Evolutionary conservation across 2,888 invertebrate species (phyloP), one percentile per base, ranked within the genome.

Genomic region (Hetaerina titia): DNA sequence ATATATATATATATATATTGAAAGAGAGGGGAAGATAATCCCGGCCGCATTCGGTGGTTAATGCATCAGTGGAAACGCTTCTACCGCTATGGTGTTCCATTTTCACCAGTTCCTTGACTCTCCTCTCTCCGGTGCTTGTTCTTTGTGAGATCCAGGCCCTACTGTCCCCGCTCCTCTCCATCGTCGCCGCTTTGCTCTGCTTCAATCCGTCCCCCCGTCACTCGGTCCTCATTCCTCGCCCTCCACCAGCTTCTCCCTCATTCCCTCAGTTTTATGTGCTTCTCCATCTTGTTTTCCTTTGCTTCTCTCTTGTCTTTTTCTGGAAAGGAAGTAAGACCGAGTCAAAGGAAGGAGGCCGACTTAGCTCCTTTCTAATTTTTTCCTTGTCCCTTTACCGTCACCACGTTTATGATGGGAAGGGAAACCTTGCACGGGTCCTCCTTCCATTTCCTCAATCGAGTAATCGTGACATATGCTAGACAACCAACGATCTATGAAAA

Each of bases 51-150:
- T 92, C 69, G 69, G 56, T 56, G 92, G 69, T 74, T 56, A n/a
- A 92, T 92, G 92, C 92, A 92, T 92, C 92, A 74, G 45, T 69
- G 69, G 92, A n/a, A 56, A 69, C 22, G n/a, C 69, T n/a, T 92
- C 74, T n/a, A n/a, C 90, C 63, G 15, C 17, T 31, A 57, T 22
- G 57, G 57, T n/a, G 89, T 19, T 81, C 89, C 58, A 58, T 89
- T 22, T 89, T 89, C n/a, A 22, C 57, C 57, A 45, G 13, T 57
- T 56, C 57, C 89, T 15, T 31, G 31, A 7, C 19, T 15, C 56
- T 19, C 58, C 13, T 57, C 57, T 90, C 90, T 45, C 45, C 45
- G 45, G 45, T 4, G 45, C 45, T 45, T 45, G 45, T 45, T 4
- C 45, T 45, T 45, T 45, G 45, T 45, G 45, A 45, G 45, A 45